Evolutionary conservation across 2,797 vertebrate species (phyloP), one percentile per base, ranked within the genome.

Genomic region (Antennarius maculatus): DNA sequence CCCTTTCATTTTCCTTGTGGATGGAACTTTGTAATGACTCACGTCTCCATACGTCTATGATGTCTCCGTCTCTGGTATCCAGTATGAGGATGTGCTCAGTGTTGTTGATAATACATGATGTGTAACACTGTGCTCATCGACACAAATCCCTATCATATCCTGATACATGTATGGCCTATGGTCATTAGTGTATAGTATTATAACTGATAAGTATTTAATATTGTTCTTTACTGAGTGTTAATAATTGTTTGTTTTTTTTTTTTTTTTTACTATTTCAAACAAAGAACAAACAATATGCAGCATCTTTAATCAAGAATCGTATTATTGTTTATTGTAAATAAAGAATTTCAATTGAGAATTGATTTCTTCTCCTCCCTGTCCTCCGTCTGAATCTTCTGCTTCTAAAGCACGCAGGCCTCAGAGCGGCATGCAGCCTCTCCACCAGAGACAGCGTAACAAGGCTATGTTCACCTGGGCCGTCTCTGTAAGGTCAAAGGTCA

Each of bases 131-230:
- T 65, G 31, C 50, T 34, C 56, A 3, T 58, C 39, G 46, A 53
- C 7, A 43, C 7, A 64, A 53, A 54, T 48, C 47, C 17, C 70
- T 71, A 65, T 73, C 51, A 43, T 58, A 34, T 60, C 31, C 47
- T 61, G 71, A 73, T 76, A 62, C 48, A 18, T 18, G 15, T 12
- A 50, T 54, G 31, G 23, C 48, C 17, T 52, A 16, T 51, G 46
- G 71, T 86, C 86, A 80, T 7, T 55, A 52, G 62, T 28, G 61
- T 52, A 55, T 31, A 55, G 7, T 10, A n/a, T n/a, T 10, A 43
- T 14, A 43, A 43, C 4, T 15, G 13, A 14, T 14, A 1, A 11
- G 2, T 55, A 37, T 62, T 55, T 62, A 4, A 51, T 31, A 66
- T 46, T 73, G 12, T 39, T 66, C 1, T 1, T 45, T 47, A 17